A percentile compares a stretch with the other conserved stretches of the same genome.
phyloP scores from a whole-genome alignment of 2,113 vertebrate species.

The Delphinus delphis region DNA sequence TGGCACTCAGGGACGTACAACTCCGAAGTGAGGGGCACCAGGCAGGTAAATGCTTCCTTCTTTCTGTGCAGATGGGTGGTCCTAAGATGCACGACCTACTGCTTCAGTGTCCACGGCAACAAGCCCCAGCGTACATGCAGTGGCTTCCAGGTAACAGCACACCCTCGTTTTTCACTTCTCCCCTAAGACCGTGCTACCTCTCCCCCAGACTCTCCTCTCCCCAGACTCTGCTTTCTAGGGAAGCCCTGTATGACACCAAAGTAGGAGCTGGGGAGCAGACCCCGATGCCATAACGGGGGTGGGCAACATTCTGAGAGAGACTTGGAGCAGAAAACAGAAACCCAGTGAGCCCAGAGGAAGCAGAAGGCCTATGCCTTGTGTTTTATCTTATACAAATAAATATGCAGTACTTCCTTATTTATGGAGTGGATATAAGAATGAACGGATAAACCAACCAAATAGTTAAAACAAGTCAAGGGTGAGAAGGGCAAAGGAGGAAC shows the following conservation, averaged over 20 bases:
- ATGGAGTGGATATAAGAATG: background rate
- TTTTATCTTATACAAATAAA: background rate
- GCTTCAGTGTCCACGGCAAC: fast-evolving
- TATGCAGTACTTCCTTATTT: background rate
- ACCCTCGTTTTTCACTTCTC: background rate
- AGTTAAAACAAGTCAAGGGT: background rate
- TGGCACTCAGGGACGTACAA: fast-evolving
- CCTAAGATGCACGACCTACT: too few species aligned
- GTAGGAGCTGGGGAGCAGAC: too few species aligned
- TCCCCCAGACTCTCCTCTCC: background rate
- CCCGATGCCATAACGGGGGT: fast-evolving
- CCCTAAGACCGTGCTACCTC: background rate
- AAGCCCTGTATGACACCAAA: too few species aligned
- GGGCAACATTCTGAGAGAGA: background rate
- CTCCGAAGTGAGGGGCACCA: background rate
- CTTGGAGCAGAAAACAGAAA: background rate
- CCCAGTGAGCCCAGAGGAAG: background rate
- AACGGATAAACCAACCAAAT: background rate
- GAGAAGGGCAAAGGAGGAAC: background rate
- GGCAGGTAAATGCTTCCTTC: background rate
- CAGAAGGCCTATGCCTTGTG: background rate
- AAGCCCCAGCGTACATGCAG: fast-evolving
- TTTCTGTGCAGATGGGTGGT: fast-evolving
- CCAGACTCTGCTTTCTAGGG: background rate
- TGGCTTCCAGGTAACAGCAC: background rate